Conservation (phyloP, 2,888 invertebrate genomes). For the Morpho helenor region DNA sequence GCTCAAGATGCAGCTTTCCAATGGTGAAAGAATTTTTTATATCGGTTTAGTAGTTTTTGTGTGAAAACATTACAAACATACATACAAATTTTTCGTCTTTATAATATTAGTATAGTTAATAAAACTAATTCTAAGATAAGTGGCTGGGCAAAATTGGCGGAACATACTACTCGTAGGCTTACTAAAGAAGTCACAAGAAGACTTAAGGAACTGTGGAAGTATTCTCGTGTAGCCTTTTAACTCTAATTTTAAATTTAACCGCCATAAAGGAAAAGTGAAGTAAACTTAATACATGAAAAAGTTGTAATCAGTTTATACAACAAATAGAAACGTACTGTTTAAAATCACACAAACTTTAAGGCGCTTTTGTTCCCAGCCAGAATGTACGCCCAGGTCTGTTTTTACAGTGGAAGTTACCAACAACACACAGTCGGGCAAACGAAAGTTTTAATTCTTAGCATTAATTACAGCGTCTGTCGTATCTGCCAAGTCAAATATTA, state of each 20-base stretch:
- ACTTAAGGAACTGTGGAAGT: background rate
- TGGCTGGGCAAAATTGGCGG: too few relatives aligned
- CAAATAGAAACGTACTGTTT: slow-evolving; percentile 13
- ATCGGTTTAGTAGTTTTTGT: too few relatives aligned
- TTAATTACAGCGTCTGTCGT: slow-evolving; percentile 63
- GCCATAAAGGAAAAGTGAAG: background rate
- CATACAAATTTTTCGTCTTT: too few relatives aligned
- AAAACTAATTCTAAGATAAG: too few relatives aligned
- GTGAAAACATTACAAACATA: too few relatives aligned
- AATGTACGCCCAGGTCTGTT: slow-evolving; percentile 15
- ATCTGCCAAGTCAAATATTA: slow-evolving; percentile 60
- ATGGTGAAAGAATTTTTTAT: too few relatives aligned
- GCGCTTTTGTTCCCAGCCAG: slow-evolving; percentile 12
- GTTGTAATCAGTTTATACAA: slow-evolving; percentile 14
- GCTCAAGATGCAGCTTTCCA: too few relatives aligned
- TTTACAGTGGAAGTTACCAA: slow-evolving; percentile 22
- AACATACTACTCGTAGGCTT: too few relatives aligned
- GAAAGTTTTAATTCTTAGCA: slow-evolving; percentile 68
- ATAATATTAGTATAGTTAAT: too few relatives aligned
- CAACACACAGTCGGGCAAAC: slow-evolving; percentile 37
- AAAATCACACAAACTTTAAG: slow-evolving; percentile 8
- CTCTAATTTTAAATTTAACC: too few relatives aligned
- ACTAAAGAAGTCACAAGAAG: too few relatives aligned
- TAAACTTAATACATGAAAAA: background rate
- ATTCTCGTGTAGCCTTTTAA: background rate